Evolutionary conservation across 2,888 invertebrate species (phyloP), one percentile per base, ranked within the genome.

Genomic region (Eupithecia exiguata): DNA sequence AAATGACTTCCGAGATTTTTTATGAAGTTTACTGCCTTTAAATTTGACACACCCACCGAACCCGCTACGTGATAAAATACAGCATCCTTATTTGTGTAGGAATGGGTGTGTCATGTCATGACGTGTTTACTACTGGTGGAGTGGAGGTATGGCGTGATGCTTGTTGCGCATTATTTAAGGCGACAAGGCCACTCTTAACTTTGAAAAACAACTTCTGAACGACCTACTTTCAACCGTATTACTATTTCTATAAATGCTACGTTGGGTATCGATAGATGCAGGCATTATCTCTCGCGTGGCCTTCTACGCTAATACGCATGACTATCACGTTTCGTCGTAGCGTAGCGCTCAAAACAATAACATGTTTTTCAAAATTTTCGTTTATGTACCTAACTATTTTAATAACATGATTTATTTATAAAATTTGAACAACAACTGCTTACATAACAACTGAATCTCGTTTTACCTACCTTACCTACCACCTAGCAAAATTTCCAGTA

Each of bases 101-200:
- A 88, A 92, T 92, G 94, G 94, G 94, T 94, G 94, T 94, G 94
- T 93, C 92, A 77, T 94, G 94, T 93, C 92, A 77, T 92, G 92
- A 92, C 93, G 93, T 89, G 83, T 89, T 88, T 89, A 88, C 88
- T 86, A 58, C 58, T 53, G 58, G 14, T 58, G 12, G 58, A 88
- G 82, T 83, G 81, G 79, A 79, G 81, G 67, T 40, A 83, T 85
- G 83, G 86, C 87, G 87, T 82, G 84, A 83, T 84, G 85, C 83
- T 84, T 88, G 89, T 87, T 91, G 92, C 91, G 93, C 91, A 91
- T 91, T 91, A 92, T 92, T 93, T 88, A 89, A 89, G 61, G 70
- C 78, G 82, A 80, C 92, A 93, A 93, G 93, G 93, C 84, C 76
- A 87, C 77, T 82, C 81, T 84, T 84, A 86, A 86, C 85, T 85